phyloP scores from a whole-genome alignment of 2,888 invertebrate species.

The Melanostoma scalare region DNA sequence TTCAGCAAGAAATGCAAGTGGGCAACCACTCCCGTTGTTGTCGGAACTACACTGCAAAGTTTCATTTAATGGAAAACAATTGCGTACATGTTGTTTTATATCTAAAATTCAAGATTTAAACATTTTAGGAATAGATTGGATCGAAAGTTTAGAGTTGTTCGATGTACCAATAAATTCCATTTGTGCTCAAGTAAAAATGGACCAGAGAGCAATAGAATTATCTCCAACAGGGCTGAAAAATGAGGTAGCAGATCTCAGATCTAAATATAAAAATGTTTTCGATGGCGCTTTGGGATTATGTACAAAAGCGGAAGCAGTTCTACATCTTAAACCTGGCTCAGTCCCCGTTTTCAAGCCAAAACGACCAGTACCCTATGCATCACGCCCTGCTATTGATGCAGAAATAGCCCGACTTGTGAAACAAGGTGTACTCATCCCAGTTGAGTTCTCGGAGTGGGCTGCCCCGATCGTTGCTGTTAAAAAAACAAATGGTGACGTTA shows the following conservation, averaged over 20 bases:
- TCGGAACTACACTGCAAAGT: conserved; percentile 5
- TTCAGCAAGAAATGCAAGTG: conserved; percentile 32
- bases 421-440: conserved; percentile 25
- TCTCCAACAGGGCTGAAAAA: conserved; percentile 7
- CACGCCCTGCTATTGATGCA: conserved; percentile 18
- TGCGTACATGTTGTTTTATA: conserved; percentile 9
- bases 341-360: conserved; percentile 20
- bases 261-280: conserved; percentile 16
- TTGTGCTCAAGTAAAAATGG: neutral
- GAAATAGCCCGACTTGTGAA: conserved; percentile 28
- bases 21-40: conserved; percentile 13
- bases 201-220: conserved; percentile 7
- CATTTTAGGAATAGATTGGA: conserved; percentile 50
- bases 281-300: conserved; percentile 27
- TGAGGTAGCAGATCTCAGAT: conserved; percentile 14
- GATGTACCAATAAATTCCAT: conserved; percentile 35
- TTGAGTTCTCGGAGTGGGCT: conserved; percentile 72
- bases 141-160: conserved; percentile 51
- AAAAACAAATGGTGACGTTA: conserved; percentile 62
- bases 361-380: conserved; percentile 33
- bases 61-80: conserved; percentile 14
- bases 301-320: conserved; percentile 22
- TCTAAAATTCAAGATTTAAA: conserved; percentile 21
- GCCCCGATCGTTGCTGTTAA: conserved; percentile 67
- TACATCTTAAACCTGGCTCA: conserved; percentile 33